Base-by-base conservation (phyloP, 2,797 vertebrate species). In the Loris lydekkerianus region DNA sequence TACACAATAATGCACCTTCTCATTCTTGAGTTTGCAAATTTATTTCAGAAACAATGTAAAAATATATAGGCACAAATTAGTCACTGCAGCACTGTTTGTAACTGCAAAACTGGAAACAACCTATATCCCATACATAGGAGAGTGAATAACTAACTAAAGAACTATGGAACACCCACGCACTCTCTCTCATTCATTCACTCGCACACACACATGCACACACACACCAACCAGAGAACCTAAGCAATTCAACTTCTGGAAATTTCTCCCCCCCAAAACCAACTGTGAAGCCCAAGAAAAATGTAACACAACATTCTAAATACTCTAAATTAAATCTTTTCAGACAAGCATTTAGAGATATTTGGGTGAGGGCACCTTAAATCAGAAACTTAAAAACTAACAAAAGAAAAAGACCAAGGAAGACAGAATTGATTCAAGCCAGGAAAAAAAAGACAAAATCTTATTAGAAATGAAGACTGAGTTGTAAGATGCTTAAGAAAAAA, bases 21-120 rank as follows among this genome's bases (percentile, higher is more conserved):
- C 95, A 81, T 78, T 31, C 49, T 97, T 94, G 86, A 63, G 58
- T 91, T 97, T 83, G 29, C 76, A 96, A 53, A 94, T 95, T 89
- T 95, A 87, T 77, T 95, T 96, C 31, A 89, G 17, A 7, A 85
- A 63, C n/a, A 53, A 53, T 53, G 49, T 53, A 53, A 53, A 53
- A 53, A 53, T 53, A 53, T 53, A 53, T 53, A 15, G 14, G 49
- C 49, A 53, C 49, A 53, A 53, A 53, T 53, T 53, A 53, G 49
- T 15, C 49, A 53, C 49, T 53, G 49, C 49, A 95, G 61, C 37
- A 76, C 6, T 76, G 27, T 69, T 49, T 67, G 20, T 37, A 88
- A 77, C 6, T 29, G 77, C n/a, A 76, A 88, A 70, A 70, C 53
- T 77, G 37, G 21, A 77, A 95, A 77, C 17, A 83, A 53, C 13